phyloP scores from a whole-genome alignment of 2,888 invertebrate genomes.

The Dioctria rufipes region DNA sequence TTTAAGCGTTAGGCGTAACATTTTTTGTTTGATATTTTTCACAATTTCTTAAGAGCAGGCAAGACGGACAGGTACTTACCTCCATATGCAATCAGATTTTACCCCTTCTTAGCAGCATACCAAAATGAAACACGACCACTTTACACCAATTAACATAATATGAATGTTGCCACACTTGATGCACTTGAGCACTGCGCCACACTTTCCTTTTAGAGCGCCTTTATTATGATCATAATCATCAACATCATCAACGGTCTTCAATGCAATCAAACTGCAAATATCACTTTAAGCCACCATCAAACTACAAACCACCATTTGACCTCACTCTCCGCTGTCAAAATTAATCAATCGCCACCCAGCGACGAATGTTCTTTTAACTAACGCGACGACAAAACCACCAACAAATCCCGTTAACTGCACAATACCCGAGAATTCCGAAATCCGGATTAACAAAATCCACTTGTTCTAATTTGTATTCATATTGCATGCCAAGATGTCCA shows the following conservation, averaged over 20 bases:
- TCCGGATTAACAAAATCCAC: neutral
- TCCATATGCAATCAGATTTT: conserved; percentile 47
- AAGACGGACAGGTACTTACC: neutral
- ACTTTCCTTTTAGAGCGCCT: conserved; percentile 16
- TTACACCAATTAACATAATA: conserved; percentile 3
- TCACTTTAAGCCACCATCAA: neutral
- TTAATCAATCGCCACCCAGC: neutral
- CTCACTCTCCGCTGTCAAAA: neutral
- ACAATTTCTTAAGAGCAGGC: too few species aligned
- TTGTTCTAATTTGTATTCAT: conserved; percentile 1
- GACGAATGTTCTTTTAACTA: neutral
- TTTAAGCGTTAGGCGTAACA: too few species aligned
- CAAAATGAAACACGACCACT: neutral
- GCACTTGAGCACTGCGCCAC: neutral
- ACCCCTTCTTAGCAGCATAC: conserved; percentile 37
- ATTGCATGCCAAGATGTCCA: neutral
- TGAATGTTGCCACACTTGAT: conserved; percentile 4
- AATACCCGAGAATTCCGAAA: too few species aligned
- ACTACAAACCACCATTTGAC: neutral
- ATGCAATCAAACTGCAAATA: neutral
- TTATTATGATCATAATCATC: neutral
- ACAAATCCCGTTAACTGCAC: too few species aligned
- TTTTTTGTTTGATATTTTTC: too few species aligned
- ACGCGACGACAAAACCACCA: neutral
- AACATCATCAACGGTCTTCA: neutral